Evolutionary conservation across 2,888 invertebrate genomes (phyloP), one percentile per base, ranked within the genome.

Genomic region (Drosophila parthenogenetica): DNA sequence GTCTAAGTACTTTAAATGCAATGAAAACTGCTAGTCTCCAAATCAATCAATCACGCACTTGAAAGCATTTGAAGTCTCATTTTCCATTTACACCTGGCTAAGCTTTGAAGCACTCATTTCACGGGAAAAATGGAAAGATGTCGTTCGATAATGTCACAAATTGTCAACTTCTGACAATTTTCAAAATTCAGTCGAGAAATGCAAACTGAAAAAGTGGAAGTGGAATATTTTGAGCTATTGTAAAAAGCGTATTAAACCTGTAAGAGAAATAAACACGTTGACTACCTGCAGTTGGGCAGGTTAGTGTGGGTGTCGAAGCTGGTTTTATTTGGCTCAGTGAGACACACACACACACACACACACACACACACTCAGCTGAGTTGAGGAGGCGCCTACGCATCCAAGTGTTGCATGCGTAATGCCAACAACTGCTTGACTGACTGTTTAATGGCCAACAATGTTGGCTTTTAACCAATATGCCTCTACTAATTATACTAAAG

Each of bases 381-480:
- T 29, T 22, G 55, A 39, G 59, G 49, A 29, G 62, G 53, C 79
- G 70, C 81, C 83, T 59, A 83, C 84, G 77, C 79, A 66, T 51
- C 51, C 2, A 48, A 13, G 13, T 51, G 49, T 42, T 70, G 76
- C 76, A 76, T 83, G 81, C 83, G 83, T 77, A 79, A 81, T 78
- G 70, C 35, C 67, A 64, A 69, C 71, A 55, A 29, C 25, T 3
- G n/a, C 3, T 10, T 32, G 71, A 57, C 55, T 51, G 66, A 62
- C 68, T 63, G 69, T 54, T 73, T 67, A 68, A 59, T 72, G 49
- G 69, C 60, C 51, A 75, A 68, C 69, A 63, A 69, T 48, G 54
- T 63, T 78, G 68, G 54, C 73, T 76, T 62, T 65, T 65, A 63
- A 59, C 74, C 77, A 73, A 73, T 59, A 73, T 64, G 54, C 51